These are phyloP conservation scores for Chionodraco myersi DNA, from an alignment of 2,113 vertebrate genomes.

Conservation along the genomic window DNA sequence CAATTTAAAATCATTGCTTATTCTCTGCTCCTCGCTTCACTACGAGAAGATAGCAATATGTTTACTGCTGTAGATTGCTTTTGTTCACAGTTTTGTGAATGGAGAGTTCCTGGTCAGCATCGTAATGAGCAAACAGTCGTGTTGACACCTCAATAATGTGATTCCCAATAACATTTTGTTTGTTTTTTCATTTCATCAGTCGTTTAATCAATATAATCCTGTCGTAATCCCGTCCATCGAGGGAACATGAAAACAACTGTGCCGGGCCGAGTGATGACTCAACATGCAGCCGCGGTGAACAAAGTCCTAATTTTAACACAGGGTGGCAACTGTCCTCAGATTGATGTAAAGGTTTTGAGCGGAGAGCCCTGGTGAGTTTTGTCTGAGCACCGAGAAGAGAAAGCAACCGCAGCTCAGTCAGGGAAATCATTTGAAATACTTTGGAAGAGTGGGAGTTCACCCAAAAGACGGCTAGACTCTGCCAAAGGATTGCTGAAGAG, in stretches of 20 bases:
- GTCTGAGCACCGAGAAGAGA: conserved; percentile 36
- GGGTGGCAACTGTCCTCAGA: conserved; percentile 36
- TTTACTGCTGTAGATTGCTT: neutral
- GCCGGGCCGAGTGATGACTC: neutral
- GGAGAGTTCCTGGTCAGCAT: neutral
- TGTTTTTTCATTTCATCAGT: neutral
- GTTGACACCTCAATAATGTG: neutral
- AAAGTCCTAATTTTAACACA: conserved; percentile 45
- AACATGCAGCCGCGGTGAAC: conserved; percentile 27
- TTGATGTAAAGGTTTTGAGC: conserved; percentile 42
- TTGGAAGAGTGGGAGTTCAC: conserved; percentile 29
- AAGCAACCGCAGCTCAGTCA: neutral
- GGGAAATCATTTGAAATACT: conserved; percentile 22
- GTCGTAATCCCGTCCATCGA: neutral
- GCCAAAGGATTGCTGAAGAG: conserved; percentile 29
- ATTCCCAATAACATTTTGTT: neutral
- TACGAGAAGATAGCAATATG: neutral
- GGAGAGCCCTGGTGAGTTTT: conserved; percentile 34
- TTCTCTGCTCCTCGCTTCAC: conserved; percentile 14
- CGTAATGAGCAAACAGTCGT: neutral
- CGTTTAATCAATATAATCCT: neutral
- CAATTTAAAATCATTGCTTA: conserved; percentile 12
- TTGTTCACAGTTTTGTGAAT: neutral
- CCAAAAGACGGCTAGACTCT: conserved; percentile 14
- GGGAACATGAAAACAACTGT: neutral